phyloP scores from a whole-genome alignment of 92 coral and sea anemone species.

The Epizoanthus illoricatus region DNA sequence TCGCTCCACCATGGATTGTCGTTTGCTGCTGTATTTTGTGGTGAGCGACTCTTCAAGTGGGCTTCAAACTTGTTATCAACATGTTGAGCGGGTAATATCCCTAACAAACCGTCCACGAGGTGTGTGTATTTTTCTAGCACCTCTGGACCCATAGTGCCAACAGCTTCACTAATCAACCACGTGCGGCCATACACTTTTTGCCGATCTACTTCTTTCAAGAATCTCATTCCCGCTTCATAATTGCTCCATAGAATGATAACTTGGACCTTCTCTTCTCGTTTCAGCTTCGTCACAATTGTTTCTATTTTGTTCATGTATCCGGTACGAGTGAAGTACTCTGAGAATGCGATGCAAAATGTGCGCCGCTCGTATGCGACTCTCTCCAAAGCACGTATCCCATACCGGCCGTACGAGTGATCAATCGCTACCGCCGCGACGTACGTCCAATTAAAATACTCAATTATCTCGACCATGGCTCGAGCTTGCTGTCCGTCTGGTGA shows the following conservation, averaged over 20 bases:
- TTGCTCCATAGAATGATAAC: slow-evolving; percentile 69
- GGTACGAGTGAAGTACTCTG: slow-evolving; percentile 65
- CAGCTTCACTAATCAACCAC: slow-evolving; percentile 67
- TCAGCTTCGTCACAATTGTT: slow-evolving; percentile 58
- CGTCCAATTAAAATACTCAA: slow-evolving; percentile 71
- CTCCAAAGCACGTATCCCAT: slow-evolving; percentile 71
- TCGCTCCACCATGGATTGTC: slow-evolving; percentile 71
- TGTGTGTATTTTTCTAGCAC: slow-evolving; percentile 55
- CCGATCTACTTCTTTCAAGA: slow-evolving; percentile 57
- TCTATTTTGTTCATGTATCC: slow-evolving; percentile 55
- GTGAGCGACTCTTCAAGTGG: slow-evolving; percentile 44
- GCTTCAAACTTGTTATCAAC: slow-evolving; percentile 34
- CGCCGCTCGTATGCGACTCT: slow-evolving; percentile 63
- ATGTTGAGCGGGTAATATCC: slow-evolving; percentile 56
- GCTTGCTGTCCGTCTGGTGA: slow-evolving; percentile 77
- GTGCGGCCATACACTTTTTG: slow-evolving; percentile 67
- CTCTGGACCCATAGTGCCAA: slow-evolving; percentile 62
- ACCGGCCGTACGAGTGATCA: slow-evolving; percentile 75
- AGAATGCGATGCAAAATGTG: slow-evolving; percentile 69
- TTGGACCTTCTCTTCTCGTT: slow-evolving; percentile 55
- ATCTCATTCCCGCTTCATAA: slow-evolving; percentile 59
- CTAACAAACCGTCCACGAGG: slow-evolving; percentile 63
- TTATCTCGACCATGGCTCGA: slow-evolving; percentile 78
- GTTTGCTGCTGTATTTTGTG: slow-evolving; percentile 18
- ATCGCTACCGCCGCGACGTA: slow-evolving; percentile 74